Evolutionary conservation across 1,140 invertebrate genomes (phyloP).

Genomic region (Drosophila lacertosa): DNA sequence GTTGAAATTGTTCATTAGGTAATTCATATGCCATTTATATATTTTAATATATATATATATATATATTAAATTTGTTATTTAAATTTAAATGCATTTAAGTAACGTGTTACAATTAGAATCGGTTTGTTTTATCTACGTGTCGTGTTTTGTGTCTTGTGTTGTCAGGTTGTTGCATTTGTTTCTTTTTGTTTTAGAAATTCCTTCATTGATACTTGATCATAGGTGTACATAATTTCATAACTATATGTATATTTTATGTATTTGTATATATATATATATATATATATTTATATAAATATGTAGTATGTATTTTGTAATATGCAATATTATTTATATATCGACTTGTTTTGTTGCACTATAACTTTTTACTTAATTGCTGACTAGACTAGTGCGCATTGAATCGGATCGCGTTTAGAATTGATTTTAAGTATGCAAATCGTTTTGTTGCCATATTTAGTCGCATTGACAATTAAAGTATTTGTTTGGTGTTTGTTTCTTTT

Average conservation of each 20-base stretch:
- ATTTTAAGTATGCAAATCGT: conserved; percentile 52
- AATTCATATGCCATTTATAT: conserved; percentile 4
- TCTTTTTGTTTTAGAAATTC: conserved; percentile 64
- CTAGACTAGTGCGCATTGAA: conserved; percentile 76
- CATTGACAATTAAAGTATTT: conserved; percentile 27
- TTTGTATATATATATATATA: conserved; percentile 39
- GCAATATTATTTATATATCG: conserved; percentile 52
- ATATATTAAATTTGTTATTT: conserved; percentile 63
- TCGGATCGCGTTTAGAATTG: conserved; percentile 66
- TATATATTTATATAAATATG: conserved; percentile 47
- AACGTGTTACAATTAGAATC: conserved; percentile 74
- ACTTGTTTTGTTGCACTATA: conserved; percentile 58
- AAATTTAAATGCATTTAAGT: conserved; percentile 81
- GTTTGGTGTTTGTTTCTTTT: conserved; percentile 40
- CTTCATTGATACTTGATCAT: conserved; percentile 38
- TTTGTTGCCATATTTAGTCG: conserved; percentile 7
- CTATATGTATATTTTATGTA: conserved; percentile 25
- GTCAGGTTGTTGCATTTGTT: conserved; percentile 62
- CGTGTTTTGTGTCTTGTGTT: conserved; percentile 19
- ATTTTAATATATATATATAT: too few relatives aligned
- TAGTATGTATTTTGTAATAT: conserved; percentile 52
- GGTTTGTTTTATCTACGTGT: conserved; percentile 33
- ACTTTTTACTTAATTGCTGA: conserved; percentile 75
- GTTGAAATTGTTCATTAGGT: conserved; percentile 41
- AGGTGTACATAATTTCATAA: conserved; percentile 49